Conservation (phyloP, 2,797 vertebrate species). For the Sciurus vulgaris region DNA sequence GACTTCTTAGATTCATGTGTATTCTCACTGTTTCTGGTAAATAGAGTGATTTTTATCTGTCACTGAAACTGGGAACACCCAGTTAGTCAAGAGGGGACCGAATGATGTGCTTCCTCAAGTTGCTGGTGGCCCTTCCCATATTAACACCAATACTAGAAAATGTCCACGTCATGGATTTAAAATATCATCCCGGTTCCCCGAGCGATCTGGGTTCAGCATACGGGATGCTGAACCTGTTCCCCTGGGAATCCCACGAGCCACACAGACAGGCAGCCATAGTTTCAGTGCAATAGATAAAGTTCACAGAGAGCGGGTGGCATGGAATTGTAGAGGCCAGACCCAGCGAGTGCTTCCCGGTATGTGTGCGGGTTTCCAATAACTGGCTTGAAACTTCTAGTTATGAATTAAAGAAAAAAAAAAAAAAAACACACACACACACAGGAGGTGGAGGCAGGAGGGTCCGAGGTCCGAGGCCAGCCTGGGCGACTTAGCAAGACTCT, state of each 20-base stretch:
- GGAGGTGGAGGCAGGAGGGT: background rate
- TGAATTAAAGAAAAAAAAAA: background rate
- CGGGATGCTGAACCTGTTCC: fast-evolving
- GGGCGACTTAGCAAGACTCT: too few species aligned
- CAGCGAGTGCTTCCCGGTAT: background rate
- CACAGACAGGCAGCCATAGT: fast-evolving
- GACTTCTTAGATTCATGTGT: too few species aligned
- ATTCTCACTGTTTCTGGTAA: background rate
- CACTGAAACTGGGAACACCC: background rate
- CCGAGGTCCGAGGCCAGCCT: background rate
- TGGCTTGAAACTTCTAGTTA: background rate
- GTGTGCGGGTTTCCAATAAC: background rate
- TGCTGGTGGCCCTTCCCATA: background rate
- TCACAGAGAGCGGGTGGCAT: fast-evolving
- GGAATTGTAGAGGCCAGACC: background rate
- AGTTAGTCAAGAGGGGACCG: background rate
- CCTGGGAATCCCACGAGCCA: fast-evolving
- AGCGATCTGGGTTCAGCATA: too few species aligned
- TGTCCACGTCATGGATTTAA: background rate
- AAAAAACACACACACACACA: too few species aligned
- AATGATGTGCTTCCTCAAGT: background rate
- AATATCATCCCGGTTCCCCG: background rate
- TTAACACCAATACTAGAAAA: background rate
- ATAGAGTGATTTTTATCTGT: background rate
- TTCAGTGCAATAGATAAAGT: background rate